Conservation (phyloP, 2,797 vertebrate species). For the Melanotaenia boesemani region DNA sequence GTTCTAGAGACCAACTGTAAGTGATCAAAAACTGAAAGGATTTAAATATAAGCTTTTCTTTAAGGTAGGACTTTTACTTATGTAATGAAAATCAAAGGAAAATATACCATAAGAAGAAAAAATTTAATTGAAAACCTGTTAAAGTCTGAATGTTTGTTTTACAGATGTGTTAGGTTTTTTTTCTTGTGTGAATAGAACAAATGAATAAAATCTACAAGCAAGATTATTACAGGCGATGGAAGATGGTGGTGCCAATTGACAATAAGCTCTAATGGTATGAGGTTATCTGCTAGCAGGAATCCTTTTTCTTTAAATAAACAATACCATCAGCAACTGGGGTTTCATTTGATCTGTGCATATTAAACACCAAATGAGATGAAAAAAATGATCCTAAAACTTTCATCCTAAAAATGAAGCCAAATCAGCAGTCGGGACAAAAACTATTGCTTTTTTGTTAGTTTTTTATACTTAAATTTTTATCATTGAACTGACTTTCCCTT, state of each 20-base stretch:
- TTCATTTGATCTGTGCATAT: background rate
- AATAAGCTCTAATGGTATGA: background rate
- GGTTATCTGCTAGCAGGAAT: background rate
- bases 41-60: background rate
- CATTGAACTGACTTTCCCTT: background rate
- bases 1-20: background rate
- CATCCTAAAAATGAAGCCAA: background rate
- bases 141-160: background rate
- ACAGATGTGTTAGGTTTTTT: background rate
- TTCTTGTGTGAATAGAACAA: background rate
- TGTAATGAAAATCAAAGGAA: background rate
- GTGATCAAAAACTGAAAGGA: constrained; percentile 4
- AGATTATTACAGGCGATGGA: background rate
- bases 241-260: background rate
- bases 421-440: background rate
- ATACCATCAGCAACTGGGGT: background rate
- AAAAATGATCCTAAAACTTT: background rate
- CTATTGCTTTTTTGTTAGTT: background rate
- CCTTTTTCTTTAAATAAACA: background rate
- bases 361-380: background rate
- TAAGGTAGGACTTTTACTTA: background rate
- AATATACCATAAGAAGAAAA: background rate
- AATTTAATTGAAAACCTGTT: background rate
- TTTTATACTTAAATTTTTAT: background rate
- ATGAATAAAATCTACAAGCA: background rate